Evolutionary conservation across 2,888 invertebrate species (phyloP).

Genomic region (Apodemia duryi): DNA sequence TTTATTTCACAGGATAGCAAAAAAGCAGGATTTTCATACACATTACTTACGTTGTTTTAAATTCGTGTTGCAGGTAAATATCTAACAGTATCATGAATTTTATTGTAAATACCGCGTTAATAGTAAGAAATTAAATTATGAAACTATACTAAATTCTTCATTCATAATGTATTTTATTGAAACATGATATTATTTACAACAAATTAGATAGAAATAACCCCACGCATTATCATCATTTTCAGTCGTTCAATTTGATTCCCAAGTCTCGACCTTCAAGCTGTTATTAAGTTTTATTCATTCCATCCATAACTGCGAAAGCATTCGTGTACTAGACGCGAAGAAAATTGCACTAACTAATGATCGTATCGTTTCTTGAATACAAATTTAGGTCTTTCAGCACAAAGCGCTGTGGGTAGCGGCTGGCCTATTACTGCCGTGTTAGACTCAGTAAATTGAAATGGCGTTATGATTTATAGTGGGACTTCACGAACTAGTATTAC

Average conservation of each 20-base stretch:
- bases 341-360: conserved; percentile 76
- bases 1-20: no score
- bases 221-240: background rate
- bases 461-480: conserved; percentile 71
- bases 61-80: no score
- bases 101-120: no score
- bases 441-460: conserved; percentile 70
- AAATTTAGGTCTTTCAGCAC: conserved; percentile 70
- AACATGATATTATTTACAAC: background rate
- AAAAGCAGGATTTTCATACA: no score
- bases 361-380: conserved; percentile 72
- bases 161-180: background rate
- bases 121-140: no score
- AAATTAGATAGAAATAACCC: background rate
- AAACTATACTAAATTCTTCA: background rate
- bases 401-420: conserved; percentile 43
- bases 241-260: conserved; percentile 47
- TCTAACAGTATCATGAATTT: no score
- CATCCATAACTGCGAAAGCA: conserved; percentile 52
- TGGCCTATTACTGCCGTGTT: conserved; percentile 64
- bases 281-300: conserved; percentile 45
- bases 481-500: conserved; percentile 65
- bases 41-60: no score
- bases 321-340: conserved; percentile 65
- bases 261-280: conserved; percentile 56